These are phyloP conservation scores for Halcyon senegalensis DNA, from an alignment of 2,113 vertebrate species.

Conservation along the genomic window DNA sequence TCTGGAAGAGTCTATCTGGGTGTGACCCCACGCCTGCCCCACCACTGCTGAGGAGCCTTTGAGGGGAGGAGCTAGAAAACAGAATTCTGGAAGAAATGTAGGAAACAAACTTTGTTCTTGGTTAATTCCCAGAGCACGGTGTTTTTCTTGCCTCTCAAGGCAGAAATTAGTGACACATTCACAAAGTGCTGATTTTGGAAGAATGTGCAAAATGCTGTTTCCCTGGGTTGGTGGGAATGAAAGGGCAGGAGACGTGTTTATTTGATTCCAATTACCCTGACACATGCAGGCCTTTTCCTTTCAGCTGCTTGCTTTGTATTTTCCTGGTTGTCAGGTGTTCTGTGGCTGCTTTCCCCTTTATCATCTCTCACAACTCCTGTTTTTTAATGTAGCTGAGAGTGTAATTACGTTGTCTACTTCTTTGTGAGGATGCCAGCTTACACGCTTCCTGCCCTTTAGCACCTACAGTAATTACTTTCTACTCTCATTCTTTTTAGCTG, in stretches of 20 bases:
- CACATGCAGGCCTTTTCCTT: background rate
- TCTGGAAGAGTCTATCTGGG: background rate
- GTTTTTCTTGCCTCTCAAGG: background rate
- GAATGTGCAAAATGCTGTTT: background rate
- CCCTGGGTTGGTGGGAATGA: background rate
- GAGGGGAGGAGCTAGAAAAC: background rate
- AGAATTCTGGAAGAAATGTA: background rate
- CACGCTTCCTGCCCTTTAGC: background rate
- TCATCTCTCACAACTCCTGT: background rate
- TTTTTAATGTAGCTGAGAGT: background rate
- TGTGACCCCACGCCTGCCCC: accelerated
- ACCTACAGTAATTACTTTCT: background rate
- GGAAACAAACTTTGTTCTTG: background rate
- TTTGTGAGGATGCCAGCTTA: background rate
- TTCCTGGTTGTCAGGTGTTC: background rate
- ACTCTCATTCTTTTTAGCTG: background rate
- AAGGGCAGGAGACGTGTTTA: background rate
- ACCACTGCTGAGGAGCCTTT: accelerated
- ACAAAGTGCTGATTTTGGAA: background rate
- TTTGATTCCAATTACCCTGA: background rate
- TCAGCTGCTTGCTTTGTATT: background rate
- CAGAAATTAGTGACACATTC: conserved; percentile 27
- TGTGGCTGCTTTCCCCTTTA: background rate
- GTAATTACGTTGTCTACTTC: background rate
- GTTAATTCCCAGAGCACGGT: background rate